These are phyloP conservation scores for Rhabdomys dilectus DNA, from an alignment of 2,113 vertebrate genomes.

Conservation along the genomic window DNA sequence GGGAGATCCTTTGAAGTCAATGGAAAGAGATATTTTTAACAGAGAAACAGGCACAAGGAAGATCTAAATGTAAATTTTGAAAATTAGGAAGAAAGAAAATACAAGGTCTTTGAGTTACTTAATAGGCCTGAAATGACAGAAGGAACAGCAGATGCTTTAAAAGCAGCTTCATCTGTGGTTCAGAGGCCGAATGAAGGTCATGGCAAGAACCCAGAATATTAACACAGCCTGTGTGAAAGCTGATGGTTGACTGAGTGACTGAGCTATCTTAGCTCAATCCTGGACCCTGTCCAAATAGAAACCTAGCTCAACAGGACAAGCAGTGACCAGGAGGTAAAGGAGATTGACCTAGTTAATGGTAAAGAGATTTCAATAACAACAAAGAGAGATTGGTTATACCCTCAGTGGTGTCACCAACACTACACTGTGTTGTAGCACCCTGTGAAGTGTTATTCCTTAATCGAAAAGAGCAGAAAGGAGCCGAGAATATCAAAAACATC, in stretches of 20 bases:
- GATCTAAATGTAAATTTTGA: background rate
- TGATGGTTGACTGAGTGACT: background rate
- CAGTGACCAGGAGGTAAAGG: background rate
- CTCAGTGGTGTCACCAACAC: accelerated
- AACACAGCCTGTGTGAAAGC: accelerated
- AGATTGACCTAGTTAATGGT: background rate
- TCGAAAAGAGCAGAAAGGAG: background rate
- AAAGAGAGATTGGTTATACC: background rate
- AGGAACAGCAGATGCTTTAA: background rate
- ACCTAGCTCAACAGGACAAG: background rate
- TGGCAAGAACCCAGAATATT: background rate
- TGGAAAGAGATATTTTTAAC: background rate
- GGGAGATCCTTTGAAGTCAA: background rate
- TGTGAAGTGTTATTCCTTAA: background rate
- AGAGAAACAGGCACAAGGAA: background rate
- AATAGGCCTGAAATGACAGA: background rate
- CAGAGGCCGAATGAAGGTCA: background rate
- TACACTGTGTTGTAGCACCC: background rate
- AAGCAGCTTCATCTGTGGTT: background rate
- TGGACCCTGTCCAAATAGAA: background rate
- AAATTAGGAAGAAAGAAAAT: background rate
- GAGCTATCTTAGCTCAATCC: background rate
- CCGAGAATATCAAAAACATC: background rate
- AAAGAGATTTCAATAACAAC: background rate
- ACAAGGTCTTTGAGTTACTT: background rate